Evolutionary conservation across 2,888 invertebrate genomes (phyloP).

Genomic region (Mythimna ferrago): DNA sequence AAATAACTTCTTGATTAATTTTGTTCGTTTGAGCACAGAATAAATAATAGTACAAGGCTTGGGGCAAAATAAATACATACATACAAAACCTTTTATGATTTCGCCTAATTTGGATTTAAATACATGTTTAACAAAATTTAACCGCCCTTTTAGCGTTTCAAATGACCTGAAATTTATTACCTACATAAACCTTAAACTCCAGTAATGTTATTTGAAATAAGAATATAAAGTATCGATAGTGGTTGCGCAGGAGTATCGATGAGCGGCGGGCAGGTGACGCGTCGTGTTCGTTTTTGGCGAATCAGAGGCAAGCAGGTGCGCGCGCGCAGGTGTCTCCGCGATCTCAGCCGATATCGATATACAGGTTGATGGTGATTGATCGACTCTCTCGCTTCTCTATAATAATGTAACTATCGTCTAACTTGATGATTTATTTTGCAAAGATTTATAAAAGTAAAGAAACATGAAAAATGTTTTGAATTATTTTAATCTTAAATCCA

Average conservation of each 20-base stretch:
- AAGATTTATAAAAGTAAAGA: background rate
- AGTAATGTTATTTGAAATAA: conserved; percentile 34
- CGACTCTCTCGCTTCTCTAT: conserved; percentile 13
- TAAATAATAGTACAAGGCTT: no score
- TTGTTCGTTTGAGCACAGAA: background rate
- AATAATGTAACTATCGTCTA: background rate
- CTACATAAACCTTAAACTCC: background rate
- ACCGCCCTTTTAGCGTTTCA: background rate
- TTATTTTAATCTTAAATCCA: no score
- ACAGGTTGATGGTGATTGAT: conserved; percentile 75
- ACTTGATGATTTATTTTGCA: conserved; percentile 3
- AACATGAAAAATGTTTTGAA: background rate
- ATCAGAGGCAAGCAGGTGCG: conserved; percentile 86
- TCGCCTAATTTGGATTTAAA: background rate
- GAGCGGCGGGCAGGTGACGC: conserved; percentile 84
- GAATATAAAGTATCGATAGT: conserved; percentile 45
- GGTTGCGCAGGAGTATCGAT: conserved; percentile 65
- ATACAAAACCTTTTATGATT: background rate
- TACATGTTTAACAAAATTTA: background rate
- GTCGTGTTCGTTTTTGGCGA: conserved; percentile 87
- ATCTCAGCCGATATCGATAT: conserved; percentile 83
- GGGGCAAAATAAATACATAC: background rate
- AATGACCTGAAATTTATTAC: background rate
- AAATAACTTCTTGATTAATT: background rate
- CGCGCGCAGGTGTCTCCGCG: conserved; percentile 84